Conservation (phyloP, 2,888 invertebrate species). For the Ganaspis brasiliensis region DNA sequence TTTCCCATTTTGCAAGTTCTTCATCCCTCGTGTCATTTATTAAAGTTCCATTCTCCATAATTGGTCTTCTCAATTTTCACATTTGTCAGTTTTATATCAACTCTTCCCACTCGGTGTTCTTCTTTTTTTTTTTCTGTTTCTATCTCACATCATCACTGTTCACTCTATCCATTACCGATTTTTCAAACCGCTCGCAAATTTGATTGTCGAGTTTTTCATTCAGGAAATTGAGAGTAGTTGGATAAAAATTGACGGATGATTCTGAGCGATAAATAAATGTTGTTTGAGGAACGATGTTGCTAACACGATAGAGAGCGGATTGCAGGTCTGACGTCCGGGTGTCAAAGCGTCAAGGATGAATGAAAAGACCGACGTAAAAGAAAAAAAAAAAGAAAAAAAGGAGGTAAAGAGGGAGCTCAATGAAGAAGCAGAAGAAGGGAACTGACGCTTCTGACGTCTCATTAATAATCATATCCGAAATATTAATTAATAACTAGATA, state of each 20-base stretch:
- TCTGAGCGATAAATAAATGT: slow-evolving; percentile 13
- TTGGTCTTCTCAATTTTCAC: slow-evolving; percentile 28
- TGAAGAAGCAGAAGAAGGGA: slow-evolving; percentile 39
- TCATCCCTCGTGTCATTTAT: slow-evolving; percentile 80
- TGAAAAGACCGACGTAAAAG: slow-evolving; percentile 33
- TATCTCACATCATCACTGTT: slow-evolving; percentile 29
- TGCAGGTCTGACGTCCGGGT: slow-evolving; percentile 42
- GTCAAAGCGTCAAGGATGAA: slow-evolving; percentile 49
- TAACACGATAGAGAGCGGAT: slow-evolving; percentile 22
- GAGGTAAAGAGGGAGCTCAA: slow-evolving; percentile 36
- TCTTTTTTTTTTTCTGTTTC: not conserved
- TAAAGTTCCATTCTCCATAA: slow-evolving; percentile 31
- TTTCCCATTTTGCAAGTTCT: slow-evolving; percentile 83
- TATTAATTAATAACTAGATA: slow-evolving; percentile 50
- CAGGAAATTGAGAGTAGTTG: not conserved
- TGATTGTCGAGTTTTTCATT: slow-evolving; percentile 14
- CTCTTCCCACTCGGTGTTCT: slow-evolving; percentile 1
- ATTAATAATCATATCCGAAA: slow-evolving; percentile 55
- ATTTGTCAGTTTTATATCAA: slow-evolving; percentile 29
- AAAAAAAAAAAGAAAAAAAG: slow-evolving; percentile 3
- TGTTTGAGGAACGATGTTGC: slow-evolving; percentile 30
- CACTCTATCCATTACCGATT: slow-evolving; percentile 19
- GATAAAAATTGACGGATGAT: slow-evolving; percentile 27
- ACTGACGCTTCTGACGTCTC: slow-evolving; percentile 46
- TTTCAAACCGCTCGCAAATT: slow-evolving; percentile 5